Evolutionary conservation across 2,888 invertebrate genomes (phyloP), one percentile per base, ranked within the genome.

Genomic region (Dynastes maya): DNA sequence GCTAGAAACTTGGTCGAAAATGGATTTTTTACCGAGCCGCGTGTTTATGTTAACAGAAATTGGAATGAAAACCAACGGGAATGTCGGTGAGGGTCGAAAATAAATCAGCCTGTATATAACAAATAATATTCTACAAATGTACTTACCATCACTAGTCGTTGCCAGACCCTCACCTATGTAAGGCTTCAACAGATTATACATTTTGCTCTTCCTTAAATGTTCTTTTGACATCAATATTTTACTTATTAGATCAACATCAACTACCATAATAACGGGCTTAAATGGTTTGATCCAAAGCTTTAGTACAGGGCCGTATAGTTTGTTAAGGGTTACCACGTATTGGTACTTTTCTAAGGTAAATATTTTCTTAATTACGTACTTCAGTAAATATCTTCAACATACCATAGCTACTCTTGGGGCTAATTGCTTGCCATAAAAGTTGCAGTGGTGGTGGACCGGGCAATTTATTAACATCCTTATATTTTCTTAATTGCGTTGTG

Each of bases 281-380:
- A 75, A 75, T 16, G 76, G 78, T 61, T 72, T 72, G 16, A 68
- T 16, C 78, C 78, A 78, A 9, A 78, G 29, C 49, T 72, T 78
- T 6, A 76, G 16, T 8, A 78, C 40, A 5, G 61, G 55, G 16
- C 78, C 78, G 49, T 78, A 78, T 49, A 22, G 27, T 51, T 75
- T 74, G 16, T 51, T 78, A n/a, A 76, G 65, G 37, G 5, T n/a
- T 27, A n/a, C 6, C 22, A 76, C 2, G 32, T 29, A 32, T 6
- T 65, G n/a, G 37, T 37, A 76, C 37, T 65, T 76, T 27, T 76
- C 76, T 76, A 9, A 29, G 65, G 45, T 32, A 5, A 32, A 55
- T 8, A 9, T 29, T 49, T 32, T 32, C 32, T 32, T 74, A 6
- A n/a, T 11, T 58, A 22, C 16, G 27, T 61, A 1, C 5, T 40